Conservation (phyloP, 1,140 invertebrate genomes). For the Samia ricini region DNA sequence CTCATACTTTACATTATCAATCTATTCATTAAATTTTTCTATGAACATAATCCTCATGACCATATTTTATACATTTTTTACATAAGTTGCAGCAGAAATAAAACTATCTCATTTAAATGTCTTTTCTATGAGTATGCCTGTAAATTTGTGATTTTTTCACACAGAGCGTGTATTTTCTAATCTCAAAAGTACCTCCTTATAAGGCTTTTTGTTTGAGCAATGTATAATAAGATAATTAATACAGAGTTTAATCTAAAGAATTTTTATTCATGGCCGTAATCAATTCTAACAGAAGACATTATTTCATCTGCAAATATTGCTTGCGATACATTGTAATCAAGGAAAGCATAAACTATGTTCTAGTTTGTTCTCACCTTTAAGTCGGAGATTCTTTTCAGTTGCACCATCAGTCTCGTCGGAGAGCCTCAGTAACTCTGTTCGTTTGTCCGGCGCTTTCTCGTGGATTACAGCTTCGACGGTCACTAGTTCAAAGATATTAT, state of each 20-base stretch:
- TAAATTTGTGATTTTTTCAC: too few relatives aligned
- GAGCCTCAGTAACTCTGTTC: conserved; percentile 78
- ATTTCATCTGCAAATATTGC: not conserved
- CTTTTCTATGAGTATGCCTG: too few relatives aligned
- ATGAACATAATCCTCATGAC: too few relatives aligned
- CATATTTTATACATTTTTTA: too few relatives aligned
- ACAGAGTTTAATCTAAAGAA: not conserved
- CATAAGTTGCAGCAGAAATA: too few relatives aligned
- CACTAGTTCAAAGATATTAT: conserved; percentile 97
- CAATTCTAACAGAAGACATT: not conserved
- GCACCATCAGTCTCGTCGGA: conserved; percentile 81
- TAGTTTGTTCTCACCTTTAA: conserved; percentile 84
- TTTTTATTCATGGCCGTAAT: too few relatives aligned
- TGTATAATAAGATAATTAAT: not conserved
- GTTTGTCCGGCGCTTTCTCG: conserved; percentile 80
- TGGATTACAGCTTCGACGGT: conserved; percentile 89
- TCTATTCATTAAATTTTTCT: too few relatives aligned
- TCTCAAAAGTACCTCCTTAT: too few relatives aligned
- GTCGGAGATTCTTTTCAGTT: conserved; percentile 84
- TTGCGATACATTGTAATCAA: not conserved
- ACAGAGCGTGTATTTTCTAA: too few relatives aligned
- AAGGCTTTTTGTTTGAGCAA: not conserved
- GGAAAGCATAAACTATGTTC: not conserved
- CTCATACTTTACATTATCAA: too few relatives aligned
- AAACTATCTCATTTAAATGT: too few relatives aligned